phyloP scores from a whole-genome alignment of 2,888 invertebrate genomes.

The Caenorhabditis wallacei region DNA sequence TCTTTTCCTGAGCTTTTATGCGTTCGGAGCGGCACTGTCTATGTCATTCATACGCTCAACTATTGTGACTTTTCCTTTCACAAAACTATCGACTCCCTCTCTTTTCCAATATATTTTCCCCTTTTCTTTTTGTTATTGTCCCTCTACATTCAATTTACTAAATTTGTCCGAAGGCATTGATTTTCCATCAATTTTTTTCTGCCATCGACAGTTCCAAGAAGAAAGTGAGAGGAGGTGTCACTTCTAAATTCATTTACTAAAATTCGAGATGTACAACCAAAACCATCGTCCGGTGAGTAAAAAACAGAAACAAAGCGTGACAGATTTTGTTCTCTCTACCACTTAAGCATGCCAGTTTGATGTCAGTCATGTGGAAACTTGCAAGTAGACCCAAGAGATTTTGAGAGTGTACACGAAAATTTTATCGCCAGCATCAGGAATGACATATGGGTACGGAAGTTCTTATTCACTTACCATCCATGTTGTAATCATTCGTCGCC shows the following conservation, averaged over 20 bases:
- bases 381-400: slow-evolving; percentile 52
- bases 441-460: not conserved
- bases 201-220: slow-evolving; percentile 2
- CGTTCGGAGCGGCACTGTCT: slow-evolving; percentile 35
- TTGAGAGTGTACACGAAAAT: slow-evolving; percentile 1
- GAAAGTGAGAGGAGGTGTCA: slow-evolving; percentile 4
- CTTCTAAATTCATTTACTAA: slow-evolving; percentile 1
- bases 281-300: slow-evolving; percentile 52
- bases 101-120: slow-evolving; percentile 32
- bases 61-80: slow-evolving; percentile 42
- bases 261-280: slow-evolving; percentile 34
- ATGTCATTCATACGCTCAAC: slow-evolving; percentile 28
- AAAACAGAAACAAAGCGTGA: slow-evolving; percentile 4
- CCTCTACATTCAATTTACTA: slow-evolving; percentile 14
- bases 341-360: slow-evolving; percentile 29
- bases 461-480: slow-evolving; percentile 55
- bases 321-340: slow-evolving; percentile 1
- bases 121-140: slow-evolving; percentile 41
- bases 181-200: slow-evolving; percentile 40
- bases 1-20: slow-evolving; percentile 57
- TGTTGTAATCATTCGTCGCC: slow-evolving; percentile 54
- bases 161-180: slow-evolving; percentile 17
- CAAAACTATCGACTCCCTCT: slow-evolving; percentile 21
- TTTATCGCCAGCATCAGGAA: not conserved
- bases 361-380: slow-evolving; percentile 54